Percentiles rank a stretch among this genome's conserved stretches.
These are phyloP conservation scores for Styela clava DNA, from an alignment of 23 tunicate species.

Conservation along the genomic window DNA sequence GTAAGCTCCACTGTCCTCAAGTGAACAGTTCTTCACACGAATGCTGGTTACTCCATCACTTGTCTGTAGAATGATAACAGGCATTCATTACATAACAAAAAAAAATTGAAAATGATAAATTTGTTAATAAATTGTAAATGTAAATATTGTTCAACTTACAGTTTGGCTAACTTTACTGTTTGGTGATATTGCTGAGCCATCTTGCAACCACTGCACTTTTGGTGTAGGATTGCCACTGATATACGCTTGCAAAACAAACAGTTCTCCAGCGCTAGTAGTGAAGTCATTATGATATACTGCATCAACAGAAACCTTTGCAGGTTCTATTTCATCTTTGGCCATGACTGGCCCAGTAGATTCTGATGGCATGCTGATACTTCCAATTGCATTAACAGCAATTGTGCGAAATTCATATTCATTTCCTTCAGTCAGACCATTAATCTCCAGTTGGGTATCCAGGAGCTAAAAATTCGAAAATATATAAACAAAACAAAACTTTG, in stretches of 20 bases:
- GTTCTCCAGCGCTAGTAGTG: constrained; percentile 65
- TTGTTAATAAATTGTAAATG: too few species aligned
- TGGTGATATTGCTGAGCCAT: constrained; percentile 58
- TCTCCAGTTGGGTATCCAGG: constrained; percentile 51
- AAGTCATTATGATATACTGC: constrained; percentile 59
- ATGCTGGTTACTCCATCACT: constrained; percentile 36
- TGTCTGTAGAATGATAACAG: constrained; percentile 1
- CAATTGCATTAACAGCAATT: constrained; percentile 82
- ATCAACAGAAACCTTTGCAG: constrained; percentile 73
- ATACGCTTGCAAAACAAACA: constrained; percentile 46
- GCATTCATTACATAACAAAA: not conserved
- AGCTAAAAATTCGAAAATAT: constrained; percentile 22
- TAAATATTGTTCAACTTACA: constrained; percentile 14
- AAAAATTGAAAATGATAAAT: too few species aligned
- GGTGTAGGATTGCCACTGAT: constrained; percentile 79
- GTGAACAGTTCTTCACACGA: constrained; percentile 39
- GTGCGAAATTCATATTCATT: constrained; percentile 76
- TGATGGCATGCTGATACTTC: constrained; percentile 82
- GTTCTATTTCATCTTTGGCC: constrained; percentile 62
- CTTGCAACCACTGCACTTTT: constrained; percentile 65
- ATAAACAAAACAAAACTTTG: too few species aligned
- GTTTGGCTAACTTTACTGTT: constrained; percentile 26
- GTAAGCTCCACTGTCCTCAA: constrained; percentile 74
- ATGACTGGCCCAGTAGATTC: constrained; percentile 70
- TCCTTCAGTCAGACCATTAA: constrained; percentile 55